A percentile compares a stretch with the other conserved stretches of the same genome.
Conservation (phyloP, 2,113 vertebrate species). For the Chauna torquata region DNA sequence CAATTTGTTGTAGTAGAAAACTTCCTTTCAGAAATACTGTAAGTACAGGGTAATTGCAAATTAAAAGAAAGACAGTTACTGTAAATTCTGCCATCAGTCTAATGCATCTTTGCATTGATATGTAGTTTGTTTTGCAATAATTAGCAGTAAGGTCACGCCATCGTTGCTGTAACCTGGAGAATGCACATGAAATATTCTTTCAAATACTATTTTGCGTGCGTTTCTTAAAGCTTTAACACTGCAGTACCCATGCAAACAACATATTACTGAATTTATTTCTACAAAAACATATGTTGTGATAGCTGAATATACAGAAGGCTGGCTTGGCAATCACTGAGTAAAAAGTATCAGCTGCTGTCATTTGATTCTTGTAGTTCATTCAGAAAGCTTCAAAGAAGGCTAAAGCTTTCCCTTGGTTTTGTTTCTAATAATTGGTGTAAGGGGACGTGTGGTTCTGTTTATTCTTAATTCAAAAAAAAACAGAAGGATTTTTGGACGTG, state of each 20-base stretch:
- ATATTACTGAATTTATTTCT: neutral
- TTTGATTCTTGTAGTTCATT: neutral
- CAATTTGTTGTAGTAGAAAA: neutral
- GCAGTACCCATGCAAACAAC: neutral
- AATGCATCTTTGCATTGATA: neutral
- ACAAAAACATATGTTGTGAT: neutral
- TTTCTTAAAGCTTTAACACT: neutral
- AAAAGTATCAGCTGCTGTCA: neutral
- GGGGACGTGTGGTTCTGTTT: neutral
- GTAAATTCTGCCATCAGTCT: neutral
- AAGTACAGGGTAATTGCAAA: neutral
- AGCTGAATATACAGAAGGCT: neutral
- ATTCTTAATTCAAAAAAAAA: neutral
- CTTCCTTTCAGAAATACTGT: neutral
- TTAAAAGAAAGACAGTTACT: neutral
- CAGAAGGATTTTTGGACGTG: neutral
- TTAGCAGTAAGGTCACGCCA: neutral
- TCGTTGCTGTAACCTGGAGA: neutral
- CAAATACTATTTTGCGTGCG: neutral
- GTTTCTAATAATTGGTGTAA: neutral
- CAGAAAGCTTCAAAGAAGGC: neutral
- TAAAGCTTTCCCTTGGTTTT: neutral
- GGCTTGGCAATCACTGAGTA: neutral
- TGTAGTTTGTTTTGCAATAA: neutral
- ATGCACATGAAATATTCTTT: neutral